Evolutionary conservation across 2,888 invertebrate species (phyloP).

Genomic region (Eristalis tenax): DNA sequence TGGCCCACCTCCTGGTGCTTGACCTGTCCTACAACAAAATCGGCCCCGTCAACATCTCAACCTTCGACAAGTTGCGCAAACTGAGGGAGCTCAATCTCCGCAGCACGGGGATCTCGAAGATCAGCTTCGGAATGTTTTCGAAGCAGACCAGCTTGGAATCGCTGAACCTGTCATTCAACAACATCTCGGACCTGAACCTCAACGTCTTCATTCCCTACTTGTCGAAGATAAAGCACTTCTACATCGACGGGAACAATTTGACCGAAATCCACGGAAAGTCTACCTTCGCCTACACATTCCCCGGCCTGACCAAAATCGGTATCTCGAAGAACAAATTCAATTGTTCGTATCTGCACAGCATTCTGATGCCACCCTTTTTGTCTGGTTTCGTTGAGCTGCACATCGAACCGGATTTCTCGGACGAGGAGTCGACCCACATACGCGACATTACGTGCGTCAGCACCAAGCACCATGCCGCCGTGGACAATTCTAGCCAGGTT

Average conservation of each 20-base stretch:
- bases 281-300: slow-evolving; percentile 77
- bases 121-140: slow-evolving; percentile 80
- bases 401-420: slow-evolving; percentile 77
- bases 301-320: slow-evolving; percentile 77
- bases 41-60: slow-evolving; percentile 78
- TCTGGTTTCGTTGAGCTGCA: slow-evolving; percentile 76
- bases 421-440: slow-evolving; percentile 78
- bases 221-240: slow-evolving; percentile 77
- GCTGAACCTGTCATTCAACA: slow-evolving; percentile 82
- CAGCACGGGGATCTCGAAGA: slow-evolving; percentile 75
- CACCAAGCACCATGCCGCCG: slow-evolving; percentile 52
- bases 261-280: slow-evolving; percentile 78
- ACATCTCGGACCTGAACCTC: slow-evolving; percentile 81
- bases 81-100: slow-evolving; percentile 77
- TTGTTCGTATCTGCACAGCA: slow-evolving; percentile 78
- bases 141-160: slow-evolving; percentile 80
- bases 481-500: slow-evolving; percentile 19
- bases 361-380: slow-evolving; percentile 77
- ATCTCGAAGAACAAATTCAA: slow-evolving; percentile 79
- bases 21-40: slow-evolving; percentile 79
- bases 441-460: slow-evolving; percentile 79
- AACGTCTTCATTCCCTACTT: slow-evolving; percentile 80
- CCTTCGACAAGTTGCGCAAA: slow-evolving; percentile 78
- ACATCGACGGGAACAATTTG: slow-evolving; percentile 78
- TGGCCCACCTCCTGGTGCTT: slow-evolving; percentile 76